Percentiles rank a stretch among this genome's conserved stretches.
phyloP scores from a whole-genome alignment of 1,140 invertebrate genomes.

The Drosophila malerkotliana region DNA sequence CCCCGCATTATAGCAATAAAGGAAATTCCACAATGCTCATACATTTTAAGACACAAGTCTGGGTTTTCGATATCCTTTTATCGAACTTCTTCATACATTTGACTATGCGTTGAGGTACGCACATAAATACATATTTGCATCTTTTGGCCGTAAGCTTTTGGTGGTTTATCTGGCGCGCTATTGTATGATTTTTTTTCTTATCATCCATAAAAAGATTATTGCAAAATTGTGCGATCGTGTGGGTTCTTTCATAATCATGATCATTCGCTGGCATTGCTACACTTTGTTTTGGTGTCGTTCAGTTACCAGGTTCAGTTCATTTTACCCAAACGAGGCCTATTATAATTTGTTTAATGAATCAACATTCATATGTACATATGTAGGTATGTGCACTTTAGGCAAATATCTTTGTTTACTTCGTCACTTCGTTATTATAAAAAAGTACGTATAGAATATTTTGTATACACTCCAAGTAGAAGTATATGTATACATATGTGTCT shows the following conservation, averaged over 20 bases:
- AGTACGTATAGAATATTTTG: background rate
- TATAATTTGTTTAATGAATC: too few relatives aligned
- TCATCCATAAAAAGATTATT: conserved; percentile 63
- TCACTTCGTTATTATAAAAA: background rate
- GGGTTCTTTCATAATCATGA: conserved; percentile 25
- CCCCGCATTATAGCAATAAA: too few relatives aligned
- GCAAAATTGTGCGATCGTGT: conserved; percentile 41
- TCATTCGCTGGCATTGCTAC: background rate
- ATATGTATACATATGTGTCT: conserved; percentile 14
- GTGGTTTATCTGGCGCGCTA: conserved; percentile 47
- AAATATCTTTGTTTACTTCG: too few relatives aligned
- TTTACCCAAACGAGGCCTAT: too few relatives aligned
- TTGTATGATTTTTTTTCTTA: conserved; percentile 33
- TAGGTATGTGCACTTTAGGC: background rate
- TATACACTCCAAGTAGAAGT: conserved; percentile 3
- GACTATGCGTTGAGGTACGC: too few relatives aligned
- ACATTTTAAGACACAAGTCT: too few relatives aligned
- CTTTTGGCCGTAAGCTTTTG: conserved; percentile 59
- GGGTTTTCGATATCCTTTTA: too few relatives aligned
- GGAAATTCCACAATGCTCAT: too few relatives aligned
- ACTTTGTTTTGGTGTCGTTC: background rate
- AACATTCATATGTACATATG: too few relatives aligned
- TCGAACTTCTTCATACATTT: too few relatives aligned
- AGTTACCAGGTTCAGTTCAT: too few relatives aligned
- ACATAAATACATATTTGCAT: conserved; percentile 40